A percentile compares a stretch with the other conserved stretches of the same genome.
phyloP scores from a whole-genome alignment of 2,888 invertebrate species.

The Odontomyia ornata region DNA sequence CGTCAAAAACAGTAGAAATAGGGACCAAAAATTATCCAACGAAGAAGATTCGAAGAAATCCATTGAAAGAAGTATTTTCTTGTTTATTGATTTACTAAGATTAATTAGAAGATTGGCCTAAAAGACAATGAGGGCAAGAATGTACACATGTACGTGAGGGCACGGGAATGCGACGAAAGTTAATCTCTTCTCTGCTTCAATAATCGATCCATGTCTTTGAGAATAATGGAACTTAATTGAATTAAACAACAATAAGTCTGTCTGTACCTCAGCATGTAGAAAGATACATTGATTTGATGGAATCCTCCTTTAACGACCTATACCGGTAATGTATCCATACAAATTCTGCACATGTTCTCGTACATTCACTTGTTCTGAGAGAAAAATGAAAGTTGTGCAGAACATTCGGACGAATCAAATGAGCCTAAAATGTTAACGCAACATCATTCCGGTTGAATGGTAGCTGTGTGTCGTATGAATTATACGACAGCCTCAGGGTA shows the following conservation, averaged over 20 bases:
- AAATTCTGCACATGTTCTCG: not conserved
- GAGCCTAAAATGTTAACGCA: too few species aligned
- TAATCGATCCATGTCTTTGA: not conserved
- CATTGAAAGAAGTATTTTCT: slow-evolving; percentile 7
- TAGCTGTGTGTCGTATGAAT: too few species aligned
- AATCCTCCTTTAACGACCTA: not conserved
- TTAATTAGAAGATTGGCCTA: not conserved
- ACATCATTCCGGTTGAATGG: too few species aligned
- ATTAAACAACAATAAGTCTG: not conserved
- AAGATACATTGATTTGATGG: not conserved
- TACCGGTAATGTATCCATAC: not conserved
- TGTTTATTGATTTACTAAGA: slow-evolving; percentile 21
- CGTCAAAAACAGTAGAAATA: not conserved
- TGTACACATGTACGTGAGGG: not conserved
- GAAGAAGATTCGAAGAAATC: slow-evolving; percentile 18
- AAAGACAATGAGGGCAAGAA: slow-evolving; percentile 7
- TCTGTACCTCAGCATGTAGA: not conserved
- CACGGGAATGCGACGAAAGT: not conserved
- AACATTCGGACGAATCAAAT: too few species aligned
- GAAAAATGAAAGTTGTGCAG: not conserved
- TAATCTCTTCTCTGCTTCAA: not conserved
- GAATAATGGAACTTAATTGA: not conserved
- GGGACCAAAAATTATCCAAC: not conserved
- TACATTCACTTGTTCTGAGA: not conserved
- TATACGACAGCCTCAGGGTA: too few species aligned